Conservation (phyloP, 23 tunicate species). For the Styela plicata region DNA sequence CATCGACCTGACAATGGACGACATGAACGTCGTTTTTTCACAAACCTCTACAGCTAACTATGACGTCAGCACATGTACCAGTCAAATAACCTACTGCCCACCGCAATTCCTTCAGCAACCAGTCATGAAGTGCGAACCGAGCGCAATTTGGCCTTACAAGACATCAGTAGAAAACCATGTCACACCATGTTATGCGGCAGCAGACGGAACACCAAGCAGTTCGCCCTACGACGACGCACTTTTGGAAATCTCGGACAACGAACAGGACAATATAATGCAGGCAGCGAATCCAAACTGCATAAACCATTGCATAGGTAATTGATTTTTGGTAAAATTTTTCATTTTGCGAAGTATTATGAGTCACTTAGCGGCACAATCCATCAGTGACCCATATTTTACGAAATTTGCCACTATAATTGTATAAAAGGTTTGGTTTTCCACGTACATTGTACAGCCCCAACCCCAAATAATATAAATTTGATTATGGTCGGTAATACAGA, state of each 20-base stretch:
- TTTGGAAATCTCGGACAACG: background rate
- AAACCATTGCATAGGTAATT: no score
- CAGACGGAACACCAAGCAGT: background rate
- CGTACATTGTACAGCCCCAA: no score
- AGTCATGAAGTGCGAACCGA: background rate
- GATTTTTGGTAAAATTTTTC: no score
- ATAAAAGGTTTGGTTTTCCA: no score
- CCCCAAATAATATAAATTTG: no score
- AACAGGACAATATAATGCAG: background rate
- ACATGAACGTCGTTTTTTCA: background rate
- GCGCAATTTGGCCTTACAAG: background rate
- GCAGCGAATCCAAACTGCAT: background rate
- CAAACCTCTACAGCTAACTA: background rate
- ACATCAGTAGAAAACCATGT: background rate
- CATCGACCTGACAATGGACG: background rate
- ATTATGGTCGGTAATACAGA: no score
- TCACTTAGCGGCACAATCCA: no score
- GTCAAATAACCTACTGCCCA: background rate
- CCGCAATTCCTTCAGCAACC: background rate
- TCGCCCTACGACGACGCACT: background rate
- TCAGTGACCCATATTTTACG: no score
- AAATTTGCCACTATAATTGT: no score
- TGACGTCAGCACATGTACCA: background rate
- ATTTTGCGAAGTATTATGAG: no score
- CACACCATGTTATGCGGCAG: background rate